Percentiles rank a stretch among this genome's conserved stretches.
phyloP scores from a whole-genome alignment of 2,797 vertebrate genomes.

The Schizopygopsis pylzovi region DNA sequence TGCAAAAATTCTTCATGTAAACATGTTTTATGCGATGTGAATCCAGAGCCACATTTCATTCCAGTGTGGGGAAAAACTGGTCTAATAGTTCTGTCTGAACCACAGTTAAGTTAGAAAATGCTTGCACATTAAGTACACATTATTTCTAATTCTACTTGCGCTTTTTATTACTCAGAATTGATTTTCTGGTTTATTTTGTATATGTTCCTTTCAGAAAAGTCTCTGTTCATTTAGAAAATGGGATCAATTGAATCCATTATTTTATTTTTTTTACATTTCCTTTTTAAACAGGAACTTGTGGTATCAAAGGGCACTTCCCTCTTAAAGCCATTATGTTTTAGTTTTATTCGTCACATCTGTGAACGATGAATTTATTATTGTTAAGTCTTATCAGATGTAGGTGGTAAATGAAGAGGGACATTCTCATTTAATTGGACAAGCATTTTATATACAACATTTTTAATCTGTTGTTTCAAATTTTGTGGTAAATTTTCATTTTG shows the following conservation, averaged over 20 bases:
- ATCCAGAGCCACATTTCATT: not conserved
- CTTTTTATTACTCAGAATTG: not conserved
- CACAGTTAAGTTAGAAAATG: not conserved
- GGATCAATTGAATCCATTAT: not conserved
- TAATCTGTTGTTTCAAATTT: not conserved
- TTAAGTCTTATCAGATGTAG: not conserved
- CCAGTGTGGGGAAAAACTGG: not conserved
- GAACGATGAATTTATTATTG: not conserved
- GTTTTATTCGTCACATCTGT: not conserved
- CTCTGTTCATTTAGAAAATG: not conserved
- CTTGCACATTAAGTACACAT: not conserved
- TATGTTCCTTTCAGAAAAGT: not conserved
- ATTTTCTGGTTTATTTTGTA: not conserved
- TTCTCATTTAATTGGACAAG: not conserved
- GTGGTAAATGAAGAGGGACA: not conserved
- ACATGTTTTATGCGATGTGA: not conserved
- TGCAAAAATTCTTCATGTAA: conserved; percentile 31
- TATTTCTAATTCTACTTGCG: not conserved
- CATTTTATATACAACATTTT: not conserved
- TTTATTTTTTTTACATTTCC: not conserved
- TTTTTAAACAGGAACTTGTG: not conserved
- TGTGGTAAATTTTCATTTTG: not conserved
- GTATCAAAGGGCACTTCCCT: not conserved
- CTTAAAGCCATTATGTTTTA: not conserved
- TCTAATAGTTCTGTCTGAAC: conserved; percentile 1